Evolutionary conservation across 2,113 vertebrate species (phyloP).

Genomic region (Phylloscopus whistleri): DNA sequence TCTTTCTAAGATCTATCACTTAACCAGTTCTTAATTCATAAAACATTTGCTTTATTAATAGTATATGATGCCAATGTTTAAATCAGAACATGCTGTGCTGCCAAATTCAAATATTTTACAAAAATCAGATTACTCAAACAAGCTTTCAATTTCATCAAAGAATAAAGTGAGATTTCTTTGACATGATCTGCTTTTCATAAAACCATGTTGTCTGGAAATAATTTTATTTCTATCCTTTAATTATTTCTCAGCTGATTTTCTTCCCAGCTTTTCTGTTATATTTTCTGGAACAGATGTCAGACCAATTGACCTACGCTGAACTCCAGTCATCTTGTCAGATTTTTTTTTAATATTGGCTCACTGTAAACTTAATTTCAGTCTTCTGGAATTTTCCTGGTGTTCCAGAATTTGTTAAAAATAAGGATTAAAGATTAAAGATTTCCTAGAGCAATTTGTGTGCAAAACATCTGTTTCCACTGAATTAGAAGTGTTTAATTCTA

Average conservation of each 20-base stretch:
- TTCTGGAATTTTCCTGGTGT: not conserved
- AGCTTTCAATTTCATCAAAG: slow-evolving; percentile 47
- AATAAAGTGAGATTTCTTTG: slow-evolving; percentile 55
- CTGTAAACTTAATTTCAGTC: not conserved
- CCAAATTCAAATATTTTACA: slow-evolving; percentile 52
- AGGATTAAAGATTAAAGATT: slow-evolving; percentile 11
- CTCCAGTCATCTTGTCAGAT: not conserved
- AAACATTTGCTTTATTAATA: slow-evolving; percentile 63
- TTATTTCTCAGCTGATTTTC: slow-evolving; percentile 49
- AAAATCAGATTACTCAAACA: slow-evolving; percentile 50
- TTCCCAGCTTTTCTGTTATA: slow-evolving; percentile 7
- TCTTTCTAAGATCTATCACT: slow-evolving; percentile 58
- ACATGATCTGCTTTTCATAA: slow-evolving; percentile 57
- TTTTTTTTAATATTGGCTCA: not conserved
- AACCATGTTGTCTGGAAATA: slow-evolving; percentile 18
- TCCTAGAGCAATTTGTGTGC: not conserved
- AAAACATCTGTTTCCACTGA: not conserved
- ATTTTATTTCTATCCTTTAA: slow-evolving; percentile 51
- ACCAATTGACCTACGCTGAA: slow-evolving; percentile 29
- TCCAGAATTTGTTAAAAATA: not conserved
- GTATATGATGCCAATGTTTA: slow-evolving; percentile 43
- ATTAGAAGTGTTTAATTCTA: not conserved
- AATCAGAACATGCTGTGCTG: slow-evolving; percentile 52
- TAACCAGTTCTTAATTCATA: slow-evolving; percentile 57
- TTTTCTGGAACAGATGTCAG: slow-evolving; percentile 43